These are phyloP conservation scores for Sturmia bella DNA, from an alignment of 2,888 invertebrate species.

Conservation along the genomic window DNA sequence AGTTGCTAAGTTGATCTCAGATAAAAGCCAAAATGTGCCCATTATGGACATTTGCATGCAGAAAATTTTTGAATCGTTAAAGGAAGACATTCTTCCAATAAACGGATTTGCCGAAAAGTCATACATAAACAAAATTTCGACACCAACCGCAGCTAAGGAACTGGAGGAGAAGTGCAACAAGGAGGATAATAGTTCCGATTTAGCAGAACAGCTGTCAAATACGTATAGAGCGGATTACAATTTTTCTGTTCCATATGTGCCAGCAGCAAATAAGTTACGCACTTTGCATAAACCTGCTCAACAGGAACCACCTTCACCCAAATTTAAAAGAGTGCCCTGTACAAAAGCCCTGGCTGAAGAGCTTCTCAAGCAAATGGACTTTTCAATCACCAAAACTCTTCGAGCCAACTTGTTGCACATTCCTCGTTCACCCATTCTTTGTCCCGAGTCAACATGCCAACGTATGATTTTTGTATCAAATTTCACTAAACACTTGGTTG, in stretches of 20 bases:
- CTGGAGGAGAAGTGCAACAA: conserved; percentile 1
- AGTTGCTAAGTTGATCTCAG: not conserved
- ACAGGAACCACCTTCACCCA: conserved; percentile 69
- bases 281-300: not conserved
- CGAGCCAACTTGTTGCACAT: conserved; percentile 70
- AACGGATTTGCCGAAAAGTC: conserved; percentile 9
- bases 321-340: conserved; percentile 72
- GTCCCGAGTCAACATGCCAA: conserved; percentile 76
- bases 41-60: conserved; percentile 71
- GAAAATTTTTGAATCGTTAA: conserved; percentile 69
- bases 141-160: not conserved
- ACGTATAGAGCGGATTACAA: conserved; percentile 66
- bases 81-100: conserved; percentile 61
- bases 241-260: not conserved
- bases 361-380: conserved; percentile 41
- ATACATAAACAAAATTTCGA: conserved; percentile 26
- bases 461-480: conserved; percentile 76
- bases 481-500: conserved; percentile 76
- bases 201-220: conserved; percentile 57
- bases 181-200: conserved; percentile 16
- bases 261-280: conserved; percentile 35
- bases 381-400: conserved; percentile 54
- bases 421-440: conserved; percentile 74
- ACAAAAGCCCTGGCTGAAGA: conserved; percentile 56
- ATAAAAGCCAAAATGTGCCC: conserved; percentile 44